A percentile compares a stretch with the other conserved stretches of the same genome.
These are phyloP conservation scores for Muscicapa striata DNA, from an alignment of 2,797 vertebrate genomes.

Conservation along the genomic window DNA sequence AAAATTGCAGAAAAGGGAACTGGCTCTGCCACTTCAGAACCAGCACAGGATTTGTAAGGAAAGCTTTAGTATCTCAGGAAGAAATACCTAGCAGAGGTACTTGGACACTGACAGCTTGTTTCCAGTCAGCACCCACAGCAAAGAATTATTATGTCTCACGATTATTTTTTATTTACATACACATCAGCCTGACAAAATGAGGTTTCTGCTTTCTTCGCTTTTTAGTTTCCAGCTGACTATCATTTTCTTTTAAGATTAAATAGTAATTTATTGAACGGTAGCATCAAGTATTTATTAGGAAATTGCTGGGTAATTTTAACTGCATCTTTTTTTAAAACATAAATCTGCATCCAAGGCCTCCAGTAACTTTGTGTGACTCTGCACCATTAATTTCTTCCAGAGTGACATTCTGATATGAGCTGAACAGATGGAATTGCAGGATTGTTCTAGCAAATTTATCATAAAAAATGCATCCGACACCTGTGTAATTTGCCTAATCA, in stretches of 20 bases:
- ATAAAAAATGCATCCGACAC: conserved; percentile 99
- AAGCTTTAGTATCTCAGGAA: not conserved
- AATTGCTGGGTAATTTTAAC: conserved; percentile 71
- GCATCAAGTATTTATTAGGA: conserved; percentile 70
- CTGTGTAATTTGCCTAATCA: conserved; percentile 99
- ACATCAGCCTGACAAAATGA: conserved; percentile 62
- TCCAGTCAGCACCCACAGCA: conserved; percentile 42
- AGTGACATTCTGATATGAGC: conserved; percentile 93
- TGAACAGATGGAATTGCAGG: conserved; percentile 96
- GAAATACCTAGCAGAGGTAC: not conserved
- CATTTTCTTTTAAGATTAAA: conserved; percentile 71
- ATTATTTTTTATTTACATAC: conserved; percentile 74
- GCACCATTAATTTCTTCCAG: conserved; percentile 89
- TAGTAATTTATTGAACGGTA: conserved; percentile 64
- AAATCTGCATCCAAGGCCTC: conserved; percentile 78
- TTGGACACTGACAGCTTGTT: conserved; percentile 10
- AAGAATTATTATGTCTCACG: conserved; percentile 35
- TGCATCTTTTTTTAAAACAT: conserved; percentile 69
- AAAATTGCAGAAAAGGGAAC: not conserved
- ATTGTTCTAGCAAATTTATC: conserved; percentile 98
- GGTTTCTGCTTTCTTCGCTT: conserved; percentile 45
- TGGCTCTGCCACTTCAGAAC: not conserved
- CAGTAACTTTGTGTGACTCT: conserved; percentile 83
- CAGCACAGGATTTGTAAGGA: not conserved
- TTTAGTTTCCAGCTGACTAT: conserved; percentile 70